phyloP scores from a whole-genome alignment of 2,113 vertebrate genomes.

The Melozone crissalis region DNA sequence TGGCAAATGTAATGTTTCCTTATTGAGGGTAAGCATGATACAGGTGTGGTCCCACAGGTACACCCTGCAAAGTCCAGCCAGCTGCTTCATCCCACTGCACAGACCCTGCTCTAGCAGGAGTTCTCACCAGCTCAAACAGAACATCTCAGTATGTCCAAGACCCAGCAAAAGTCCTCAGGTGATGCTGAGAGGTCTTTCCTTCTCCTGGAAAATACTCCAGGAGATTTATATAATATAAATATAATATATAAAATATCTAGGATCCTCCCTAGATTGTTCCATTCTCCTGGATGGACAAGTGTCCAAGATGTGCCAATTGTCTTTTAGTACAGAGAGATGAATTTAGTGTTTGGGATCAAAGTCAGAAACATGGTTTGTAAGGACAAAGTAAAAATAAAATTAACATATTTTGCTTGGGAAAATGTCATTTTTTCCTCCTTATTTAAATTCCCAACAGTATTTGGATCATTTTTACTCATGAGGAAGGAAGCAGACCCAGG shows the following conservation, averaged over 20 bases:
- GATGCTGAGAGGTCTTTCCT: background rate
- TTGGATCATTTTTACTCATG: background rate
- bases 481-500: background rate
- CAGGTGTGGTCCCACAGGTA: background rate
- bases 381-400: background rate
- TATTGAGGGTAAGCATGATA: background rate
- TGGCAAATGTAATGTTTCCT: background rate
- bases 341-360: background rate
- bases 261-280: background rate
- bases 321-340: background rate
- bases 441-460: background rate
- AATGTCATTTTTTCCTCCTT: background rate
- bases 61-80: background rate
- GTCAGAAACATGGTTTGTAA: background rate
- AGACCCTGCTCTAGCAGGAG: background rate
- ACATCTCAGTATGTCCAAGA: background rate
- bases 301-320: background rate
- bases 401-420: background rate
- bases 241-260: background rate
- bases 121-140: background rate
- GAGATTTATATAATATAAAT: too few species aligned
- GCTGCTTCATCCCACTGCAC: background rate
- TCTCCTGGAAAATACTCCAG: background rate
- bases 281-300: background rate
- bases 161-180: background rate